Evolutionary conservation across 2,797 vertebrate species (phyloP), one percentile per base, ranked within the genome.

Genomic region (Sebastes vulpes): DNA sequence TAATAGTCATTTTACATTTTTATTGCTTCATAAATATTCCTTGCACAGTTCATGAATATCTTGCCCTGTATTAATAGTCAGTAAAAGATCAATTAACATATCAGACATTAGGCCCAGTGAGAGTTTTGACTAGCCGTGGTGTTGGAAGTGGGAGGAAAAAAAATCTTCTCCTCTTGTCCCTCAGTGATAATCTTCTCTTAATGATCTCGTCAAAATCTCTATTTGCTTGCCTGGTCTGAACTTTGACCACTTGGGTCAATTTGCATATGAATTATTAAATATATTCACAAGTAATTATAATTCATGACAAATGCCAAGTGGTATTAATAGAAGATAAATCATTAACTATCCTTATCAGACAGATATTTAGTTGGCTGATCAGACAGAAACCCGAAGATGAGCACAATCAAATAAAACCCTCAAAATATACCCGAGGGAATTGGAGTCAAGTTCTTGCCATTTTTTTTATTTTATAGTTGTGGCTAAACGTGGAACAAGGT

Each of bases 71-170:
- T 95, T 93, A 92, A 92, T 87, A 90, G 87, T 90, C 88, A 88
- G 82, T 90, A 92, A 95, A 92, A 87, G 90, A 95, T 93, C 92
- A 95, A 95, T 96, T 95, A 96, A 91, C 95, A 95, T 94, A 89
- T 92, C 86, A 87, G 81, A 88, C 75, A 72, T 76, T 57, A 73
- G 69, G 60, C 77, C 74, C 70, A 66, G 32, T 76, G 82, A 90
- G 90, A 91, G 53, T 87, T 87, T 76, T 79, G 32, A 87, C 67
- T 71, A 88, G 60, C 18, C 10, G 2, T 68, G 68, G 50, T 68
- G 28, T 53, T 69, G 4, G 42, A 86, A 64, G 56, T 46, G 60
- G 69, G 25, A 32, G 12, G 11, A 26, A 25, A 46, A 18, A 66
- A 67, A 68, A 23, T 63, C 6, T 23, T 53, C 10, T 53, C 9